phyloP scores from a whole-genome alignment of 2,113 vertebrate genomes.

The Nyctereutes procyonoides region DNA sequence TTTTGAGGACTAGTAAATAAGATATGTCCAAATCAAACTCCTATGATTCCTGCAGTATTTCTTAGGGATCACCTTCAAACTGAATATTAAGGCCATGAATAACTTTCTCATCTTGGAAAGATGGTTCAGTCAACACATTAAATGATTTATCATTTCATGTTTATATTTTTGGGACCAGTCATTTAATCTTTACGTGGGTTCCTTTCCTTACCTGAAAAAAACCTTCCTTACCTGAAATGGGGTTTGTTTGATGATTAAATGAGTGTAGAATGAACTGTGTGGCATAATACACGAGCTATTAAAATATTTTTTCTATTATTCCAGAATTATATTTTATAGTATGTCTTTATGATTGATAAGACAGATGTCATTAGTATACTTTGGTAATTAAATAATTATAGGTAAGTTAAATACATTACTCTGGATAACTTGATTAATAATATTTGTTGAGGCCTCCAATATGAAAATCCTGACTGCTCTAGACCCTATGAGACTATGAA shows the following conservation, averaged over 20 bases:
- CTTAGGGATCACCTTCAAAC: not conserved
- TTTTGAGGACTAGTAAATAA: not conserved
- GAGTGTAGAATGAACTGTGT: not conserved
- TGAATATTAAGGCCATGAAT: not conserved
- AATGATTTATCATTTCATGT: not conserved
- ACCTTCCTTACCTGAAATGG: not conserved
- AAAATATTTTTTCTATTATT: slow-evolving; percentile 26
- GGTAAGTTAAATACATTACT: not conserved
- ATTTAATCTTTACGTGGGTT: not conserved
- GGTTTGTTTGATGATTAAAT: not conserved
- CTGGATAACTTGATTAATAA: not conserved
- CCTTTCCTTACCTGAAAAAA: not conserved
- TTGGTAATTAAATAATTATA: slow-evolving; percentile 14
- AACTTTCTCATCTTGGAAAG: not conserved
- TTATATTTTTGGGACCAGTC: not conserved
- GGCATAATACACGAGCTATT: not conserved
- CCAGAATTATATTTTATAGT: slow-evolving; percentile 21
- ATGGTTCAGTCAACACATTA: not conserved
- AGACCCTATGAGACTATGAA: not conserved
- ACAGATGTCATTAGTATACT: not conserved
- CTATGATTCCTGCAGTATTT: rapidly evolving
- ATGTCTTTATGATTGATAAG: slow-evolving; percentile 19
- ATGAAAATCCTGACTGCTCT: not conserved
- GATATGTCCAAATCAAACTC: not conserved
- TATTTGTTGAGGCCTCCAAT: not conserved